These are phyloP conservation scores for Chondrosia reniformis DNA, from an alignment of 37 sponge, comb jelly and placozoan genomes.

Conservation along the genomic window DNA sequence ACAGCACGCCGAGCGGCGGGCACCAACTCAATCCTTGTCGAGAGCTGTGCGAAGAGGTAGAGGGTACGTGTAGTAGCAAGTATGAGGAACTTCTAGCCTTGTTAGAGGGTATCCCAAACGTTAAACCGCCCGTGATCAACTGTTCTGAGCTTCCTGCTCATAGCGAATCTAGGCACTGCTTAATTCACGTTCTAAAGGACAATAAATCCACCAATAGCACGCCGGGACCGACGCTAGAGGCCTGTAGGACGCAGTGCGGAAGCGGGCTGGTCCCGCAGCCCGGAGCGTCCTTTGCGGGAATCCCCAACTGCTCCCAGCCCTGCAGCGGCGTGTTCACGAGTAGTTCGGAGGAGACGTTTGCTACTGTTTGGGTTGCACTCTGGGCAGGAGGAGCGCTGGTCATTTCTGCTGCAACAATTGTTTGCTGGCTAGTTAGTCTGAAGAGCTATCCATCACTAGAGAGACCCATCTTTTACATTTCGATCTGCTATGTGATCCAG, in stretches of 20 bases:
- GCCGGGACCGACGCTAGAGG: neutral
- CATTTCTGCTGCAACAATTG: constrained; percentile 14
- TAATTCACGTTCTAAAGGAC: neutral
- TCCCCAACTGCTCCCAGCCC: constrained; percentile 38
- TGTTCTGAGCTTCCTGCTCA: neutral
- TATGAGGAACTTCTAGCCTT: neutral
- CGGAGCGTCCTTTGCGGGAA: constrained; percentile 27
- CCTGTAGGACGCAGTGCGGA: neutral
- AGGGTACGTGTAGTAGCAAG: neutral
- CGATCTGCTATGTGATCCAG: constrained; percentile 26
- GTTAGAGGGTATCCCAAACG: neutral
- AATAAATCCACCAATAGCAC: no score
- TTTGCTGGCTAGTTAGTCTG: constrained; percentile 39
- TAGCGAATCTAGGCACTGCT: no score
- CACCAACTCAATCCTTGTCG: constrained; percentile 40
- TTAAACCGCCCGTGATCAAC: neutral
- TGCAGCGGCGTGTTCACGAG: constrained; percentile 50
- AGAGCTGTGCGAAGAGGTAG: constrained; percentile 39
- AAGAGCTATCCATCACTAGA: constrained; percentile 18
- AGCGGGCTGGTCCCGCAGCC: neutral
- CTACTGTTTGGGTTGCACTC: constrained; percentile 4
- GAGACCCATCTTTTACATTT: constrained; percentile 42
- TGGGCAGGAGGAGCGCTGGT: constrained; percentile 14
- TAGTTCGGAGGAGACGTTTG: constrained; percentile 6
- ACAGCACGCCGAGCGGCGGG: neutral